These are phyloP conservation scores for Paracyclopina nana DNA, from an alignment of 1,140 invertebrate genomes.

Conservation along the genomic window DNA sequence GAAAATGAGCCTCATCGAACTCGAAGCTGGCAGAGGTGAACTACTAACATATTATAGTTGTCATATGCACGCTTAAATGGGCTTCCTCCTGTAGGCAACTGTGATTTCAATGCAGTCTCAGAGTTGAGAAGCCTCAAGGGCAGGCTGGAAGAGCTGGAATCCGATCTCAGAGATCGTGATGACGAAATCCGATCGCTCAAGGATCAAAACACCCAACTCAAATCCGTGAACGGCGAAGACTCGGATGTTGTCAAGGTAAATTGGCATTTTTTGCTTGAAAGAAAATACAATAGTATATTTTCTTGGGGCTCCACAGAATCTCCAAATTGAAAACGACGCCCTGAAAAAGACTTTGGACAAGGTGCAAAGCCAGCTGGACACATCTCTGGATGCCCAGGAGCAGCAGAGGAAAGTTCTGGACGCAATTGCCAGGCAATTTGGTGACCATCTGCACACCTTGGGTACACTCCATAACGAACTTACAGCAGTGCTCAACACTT, in stretches of 20 bases:
- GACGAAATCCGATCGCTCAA: conserved; percentile 13
- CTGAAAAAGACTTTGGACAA: conserved; percentile 14
- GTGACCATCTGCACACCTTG: conserved; percentile 8
- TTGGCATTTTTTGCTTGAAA: neutral
- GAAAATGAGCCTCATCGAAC: conserved; percentile 50
- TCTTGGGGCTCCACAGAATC: neutral
- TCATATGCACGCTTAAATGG: too few relatives aligned
- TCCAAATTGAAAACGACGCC: conserved; percentile 15
- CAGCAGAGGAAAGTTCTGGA: conserved; percentile 16
- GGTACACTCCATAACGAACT: conserved; percentile 12
- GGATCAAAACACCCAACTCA: conserved; percentile 1
- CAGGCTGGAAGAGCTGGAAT: conserved; percentile 12
- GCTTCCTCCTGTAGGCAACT: conserved; percentile 10
- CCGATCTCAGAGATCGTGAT: conserved; percentile 9
- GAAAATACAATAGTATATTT: neutral
- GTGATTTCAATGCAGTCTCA: conserved; percentile 13
- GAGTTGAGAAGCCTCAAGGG: conserved; percentile 9
- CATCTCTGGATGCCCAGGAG: conserved; percentile 15
- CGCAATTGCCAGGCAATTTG: conserved; percentile 15
- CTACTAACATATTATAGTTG: neutral
- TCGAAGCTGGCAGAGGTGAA: conserved; percentile 44
- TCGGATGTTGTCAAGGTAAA: conserved; percentile 10
- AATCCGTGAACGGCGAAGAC: neutral
- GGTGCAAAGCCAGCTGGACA: conserved; percentile 14
- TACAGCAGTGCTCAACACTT: conserved; percentile 15